Percentiles rank a stretch among this genome's conserved stretches.
These are phyloP conservation scores for Stenodema calcarata DNA, from an alignment of 2,888 invertebrate species.

Conservation along the genomic window DNA sequence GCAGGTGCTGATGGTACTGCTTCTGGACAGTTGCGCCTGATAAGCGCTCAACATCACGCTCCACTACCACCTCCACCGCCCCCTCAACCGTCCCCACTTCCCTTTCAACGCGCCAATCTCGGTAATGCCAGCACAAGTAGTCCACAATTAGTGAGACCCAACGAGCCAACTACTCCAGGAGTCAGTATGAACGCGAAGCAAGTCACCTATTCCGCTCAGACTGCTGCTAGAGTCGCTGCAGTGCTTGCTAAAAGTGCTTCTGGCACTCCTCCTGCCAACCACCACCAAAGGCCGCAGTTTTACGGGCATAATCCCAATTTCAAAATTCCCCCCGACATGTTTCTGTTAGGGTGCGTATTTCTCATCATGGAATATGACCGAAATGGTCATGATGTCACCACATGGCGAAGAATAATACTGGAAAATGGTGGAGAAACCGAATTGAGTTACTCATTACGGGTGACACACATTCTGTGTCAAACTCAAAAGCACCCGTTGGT, in stretches of 20 bases:
- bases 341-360: constrained; percentile 92
- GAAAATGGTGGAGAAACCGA: constrained; percentile 90
- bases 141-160: constrained; percentile 7
- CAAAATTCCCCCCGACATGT: constrained; percentile 86
- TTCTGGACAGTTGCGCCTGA: constrained; percentile 69
- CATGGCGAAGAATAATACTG: constrained; percentile 76
- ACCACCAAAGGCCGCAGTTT: constrained; percentile 73
- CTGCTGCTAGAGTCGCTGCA: constrained; percentile 59
- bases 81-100: constrained; percentile 47
- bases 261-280: constrained; percentile 63
- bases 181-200: constrained; percentile 48
- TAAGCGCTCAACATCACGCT: constrained; percentile 83
- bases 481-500: constrained; percentile 90
- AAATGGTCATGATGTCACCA: constrained; percentile 67
- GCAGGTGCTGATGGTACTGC: constrained; percentile 62
- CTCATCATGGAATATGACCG: constrained; percentile 84
- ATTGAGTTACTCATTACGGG: constrained; percentile 79
- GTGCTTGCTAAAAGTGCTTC: constrained; percentile 59
- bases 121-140: constrained; percentile 56
- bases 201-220: constrained; percentile 55
- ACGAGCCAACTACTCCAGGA: constrained; percentile 17
- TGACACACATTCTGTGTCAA: constrained; percentile 91
- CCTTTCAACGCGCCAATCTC: constrained; percentile 55
- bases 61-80: constrained; percentile 55
- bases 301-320: constrained; percentile 93